Evolutionary conservation across 2,888 invertebrate genomes (phyloP), one percentile per base, ranked within the genome.

Genomic region (Apoda limacodes): DNA sequence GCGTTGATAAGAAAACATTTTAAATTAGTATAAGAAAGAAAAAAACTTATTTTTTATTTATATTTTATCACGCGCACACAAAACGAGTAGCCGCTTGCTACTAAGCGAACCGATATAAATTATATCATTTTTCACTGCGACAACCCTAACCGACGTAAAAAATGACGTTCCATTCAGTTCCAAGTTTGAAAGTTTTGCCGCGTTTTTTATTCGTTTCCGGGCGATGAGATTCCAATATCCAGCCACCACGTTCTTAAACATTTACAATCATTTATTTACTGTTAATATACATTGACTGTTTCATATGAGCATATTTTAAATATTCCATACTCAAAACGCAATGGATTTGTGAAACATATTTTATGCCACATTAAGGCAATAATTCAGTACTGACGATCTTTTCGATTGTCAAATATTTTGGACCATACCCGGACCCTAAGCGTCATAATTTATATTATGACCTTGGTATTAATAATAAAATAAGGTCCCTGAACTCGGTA

Each of bases 1-100:
- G 66, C 74, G 78, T 72, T 80, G 80, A 80, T 80, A 80, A 76
- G 76, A 66, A 70, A 78, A 78, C 78, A 76, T 80, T 78, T 74
- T 75, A 78, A 80, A 80, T 80, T 78, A 78, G 78, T 78, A 68
- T 71, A 40, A 17, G 7, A 17, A 6, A 17, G 56, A 60, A 55
- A 58, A 64, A 63, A 69, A 65, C 63, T 66, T 59, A 60, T 68
- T 62, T 64, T 69, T 76, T 74, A 68, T 72, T 75, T 78, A 62
- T 74, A 72, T 72, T 75, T 75, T 72, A 66, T 70, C 68, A 59
- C 66, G 52, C 54, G 58, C 54, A 57, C 68, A 75, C 75, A 80
- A 80, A 80, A 80, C 78, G 76, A 59, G 80, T 78, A 80, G 80
- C 80, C 68, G 75, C 57, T 50, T 46, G 59, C 74, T 71, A 69